Conservation (phyloP, 2,888 invertebrate genomes). For the Dasypogon diadema region DNA sequence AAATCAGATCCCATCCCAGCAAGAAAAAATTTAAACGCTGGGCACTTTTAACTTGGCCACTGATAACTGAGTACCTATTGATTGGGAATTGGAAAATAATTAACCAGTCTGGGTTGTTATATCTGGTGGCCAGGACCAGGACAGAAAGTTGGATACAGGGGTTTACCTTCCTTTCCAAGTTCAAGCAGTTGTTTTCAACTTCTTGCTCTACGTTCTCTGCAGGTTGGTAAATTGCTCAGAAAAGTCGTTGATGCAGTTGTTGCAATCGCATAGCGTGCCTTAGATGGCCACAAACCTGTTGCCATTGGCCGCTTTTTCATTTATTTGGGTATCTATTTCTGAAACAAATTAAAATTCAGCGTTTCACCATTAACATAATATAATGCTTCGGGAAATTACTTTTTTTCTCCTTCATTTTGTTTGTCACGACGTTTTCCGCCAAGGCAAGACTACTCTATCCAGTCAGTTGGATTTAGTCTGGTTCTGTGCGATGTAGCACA, state of each 20-base stretch:
- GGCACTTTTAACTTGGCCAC: slow-evolving; percentile 1
- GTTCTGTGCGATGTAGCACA: too few species aligned
- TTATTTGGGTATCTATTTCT: slow-evolving; percentile 26
- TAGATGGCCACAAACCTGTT: slow-evolving; percentile 9
- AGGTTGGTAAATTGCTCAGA: not conserved
- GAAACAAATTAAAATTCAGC: slow-evolving; percentile 17
- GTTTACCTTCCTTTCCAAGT: slow-evolving; percentile 3
- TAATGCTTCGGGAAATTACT: slow-evolving; percentile 6
- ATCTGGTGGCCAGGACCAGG: slow-evolving; percentile 10
- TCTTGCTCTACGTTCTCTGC: not conserved
- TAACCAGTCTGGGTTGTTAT: slow-evolving; percentile 33
- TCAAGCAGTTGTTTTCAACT: slow-evolving; percentile 9
- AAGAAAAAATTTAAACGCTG: not conserved
- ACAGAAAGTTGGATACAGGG: too few species aligned
- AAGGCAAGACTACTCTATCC: not conserved
- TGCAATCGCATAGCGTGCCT: not conserved
- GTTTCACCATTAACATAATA: slow-evolving; percentile 20
- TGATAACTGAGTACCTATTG: slow-evolving; percentile 19
- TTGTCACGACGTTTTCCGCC: not conserved
- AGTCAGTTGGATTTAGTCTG: too few species aligned
- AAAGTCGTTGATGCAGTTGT: not conserved
- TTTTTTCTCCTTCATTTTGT: not conserved
- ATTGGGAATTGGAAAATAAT: slow-evolving; percentile 35
- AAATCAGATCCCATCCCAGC: not conserved
- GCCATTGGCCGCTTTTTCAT: slow-evolving; percentile 34